A percentile compares a stretch with the other conserved stretches of the same genome.
phyloP scores from a whole-genome alignment of 2,113 vertebrate species.

The Dolichotis patagonum region DNA sequence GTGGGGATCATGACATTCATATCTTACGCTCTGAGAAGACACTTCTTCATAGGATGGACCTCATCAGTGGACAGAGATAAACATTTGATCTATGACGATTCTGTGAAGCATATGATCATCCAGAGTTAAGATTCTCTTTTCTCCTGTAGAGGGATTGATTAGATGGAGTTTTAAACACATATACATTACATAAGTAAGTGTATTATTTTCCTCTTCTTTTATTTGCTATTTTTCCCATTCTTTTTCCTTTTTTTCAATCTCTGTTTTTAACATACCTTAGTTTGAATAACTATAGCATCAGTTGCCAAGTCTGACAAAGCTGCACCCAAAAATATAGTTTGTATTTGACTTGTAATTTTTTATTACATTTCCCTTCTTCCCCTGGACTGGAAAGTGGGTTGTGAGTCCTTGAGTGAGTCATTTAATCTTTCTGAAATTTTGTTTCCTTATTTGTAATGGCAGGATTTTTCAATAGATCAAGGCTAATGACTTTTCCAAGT shows the following conservation, averaged over 20 bases:
- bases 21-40: background rate
- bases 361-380: too few relatives aligned
- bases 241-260: background rate
- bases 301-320: background rate
- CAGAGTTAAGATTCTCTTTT: background rate
- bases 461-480: background rate
- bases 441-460: background rate
- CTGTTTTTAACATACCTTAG: background rate
- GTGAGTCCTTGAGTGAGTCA: background rate
- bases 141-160: background rate
- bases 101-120: background rate
- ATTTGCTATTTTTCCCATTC: background rate
- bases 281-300: background rate
- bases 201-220: background rate
- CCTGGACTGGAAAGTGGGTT: too few relatives aligned
- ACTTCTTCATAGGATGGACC: background rate
- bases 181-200: background rate
- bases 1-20: background rate
- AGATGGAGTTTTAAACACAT: background rate
- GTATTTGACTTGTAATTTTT: too few relatives aligned
- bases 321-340: too few relatives aligned
- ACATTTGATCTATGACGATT: background rate
- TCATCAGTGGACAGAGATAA: background rate
- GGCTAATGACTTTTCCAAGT: background rate
- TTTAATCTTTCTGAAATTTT: conserved; percentile 15